phyloP scores from a whole-genome alignment of 1,140 invertebrate genomes.

The Eumeta japonica region DNA sequence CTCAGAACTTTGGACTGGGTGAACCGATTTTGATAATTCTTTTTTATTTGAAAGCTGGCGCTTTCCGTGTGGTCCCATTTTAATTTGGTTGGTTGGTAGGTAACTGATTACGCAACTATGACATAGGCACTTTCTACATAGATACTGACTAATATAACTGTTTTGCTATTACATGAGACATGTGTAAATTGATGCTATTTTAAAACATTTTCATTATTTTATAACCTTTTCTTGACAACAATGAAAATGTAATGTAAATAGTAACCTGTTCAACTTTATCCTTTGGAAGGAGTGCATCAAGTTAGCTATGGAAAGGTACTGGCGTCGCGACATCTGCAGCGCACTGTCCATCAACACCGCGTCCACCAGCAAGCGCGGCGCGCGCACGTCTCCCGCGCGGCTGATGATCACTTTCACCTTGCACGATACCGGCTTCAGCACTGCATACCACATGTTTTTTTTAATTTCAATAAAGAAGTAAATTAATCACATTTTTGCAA shows the following conservation, averaged over 20 bases:
- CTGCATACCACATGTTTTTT: conserved; percentile 38
- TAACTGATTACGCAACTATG: too few relatives aligned
- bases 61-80: too few relatives aligned
- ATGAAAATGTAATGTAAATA: too few relatives aligned
- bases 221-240: neutral
- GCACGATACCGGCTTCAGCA: conserved; percentile 71
- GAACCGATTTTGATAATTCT: too few relatives aligned
- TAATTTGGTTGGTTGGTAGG: too few relatives aligned
- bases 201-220: neutral
- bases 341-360: conserved; percentile 77
- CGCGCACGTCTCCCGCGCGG: conserved; percentile 67
- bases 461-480: neutral
- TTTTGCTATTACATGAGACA: too few relatives aligned
- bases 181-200: too few relatives aligned
- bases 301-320: conserved; percentile 70
- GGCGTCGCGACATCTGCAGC: conserved; percentile 69
- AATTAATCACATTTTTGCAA: too few relatives aligned
- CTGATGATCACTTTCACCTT: conserved; percentile 82
- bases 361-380: conserved; percentile 73
- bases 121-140: too few relatives aligned
- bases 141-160: too few relatives aligned
- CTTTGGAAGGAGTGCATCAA: conserved; percentile 67
- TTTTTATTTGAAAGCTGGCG: too few relatives aligned
- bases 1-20: too few relatives aligned
- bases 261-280: conserved; percentile 68